Evolutionary conservation across 2,888 invertebrate genomes (phyloP).

Genomic region (Lepas anatifera): DNA sequence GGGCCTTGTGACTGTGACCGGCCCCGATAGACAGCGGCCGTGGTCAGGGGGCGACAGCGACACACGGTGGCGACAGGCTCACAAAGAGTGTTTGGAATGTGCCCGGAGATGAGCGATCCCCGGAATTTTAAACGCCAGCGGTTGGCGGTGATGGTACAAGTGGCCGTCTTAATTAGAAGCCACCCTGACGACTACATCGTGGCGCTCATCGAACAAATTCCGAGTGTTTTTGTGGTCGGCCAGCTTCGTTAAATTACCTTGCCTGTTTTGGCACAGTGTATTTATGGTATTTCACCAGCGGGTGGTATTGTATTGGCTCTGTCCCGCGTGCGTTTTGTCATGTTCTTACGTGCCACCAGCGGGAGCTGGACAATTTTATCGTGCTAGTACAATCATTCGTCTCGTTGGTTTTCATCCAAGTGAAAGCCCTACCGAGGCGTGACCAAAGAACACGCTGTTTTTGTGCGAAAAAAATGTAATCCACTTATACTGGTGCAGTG

Average conservation of each 20-base stretch:
- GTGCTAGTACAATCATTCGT: not conserved
- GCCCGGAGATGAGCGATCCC: too few relatives aligned
- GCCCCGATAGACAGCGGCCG: not conserved
- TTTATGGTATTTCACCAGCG: not conserved
- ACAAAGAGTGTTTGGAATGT: too few relatives aligned
- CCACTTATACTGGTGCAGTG: too few relatives aligned
- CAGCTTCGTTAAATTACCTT: not conserved
- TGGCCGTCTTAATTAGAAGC: not conserved
- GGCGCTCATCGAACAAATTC: not conserved
- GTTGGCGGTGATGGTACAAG: not conserved
- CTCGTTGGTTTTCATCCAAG: not conserved
- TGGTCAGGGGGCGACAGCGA: not conserved
- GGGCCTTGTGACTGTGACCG: not conserved
- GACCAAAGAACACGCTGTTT: too few relatives aligned
- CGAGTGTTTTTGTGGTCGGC: not conserved
- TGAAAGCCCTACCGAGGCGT: too few relatives aligned
- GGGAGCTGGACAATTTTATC: not conserved
- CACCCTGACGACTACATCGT: not conserved
- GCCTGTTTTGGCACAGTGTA: not conserved
- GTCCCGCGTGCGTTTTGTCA: not conserved
- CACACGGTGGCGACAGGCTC: not conserved
- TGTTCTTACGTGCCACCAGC: not conserved
- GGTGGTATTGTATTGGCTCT: too few relatives aligned
- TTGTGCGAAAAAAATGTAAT: too few relatives aligned
- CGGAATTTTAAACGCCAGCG: not conserved